Evolutionary conservation across 2,888 invertebrate species (phyloP).

Genomic region (Cephonodes hylas): DNA sequence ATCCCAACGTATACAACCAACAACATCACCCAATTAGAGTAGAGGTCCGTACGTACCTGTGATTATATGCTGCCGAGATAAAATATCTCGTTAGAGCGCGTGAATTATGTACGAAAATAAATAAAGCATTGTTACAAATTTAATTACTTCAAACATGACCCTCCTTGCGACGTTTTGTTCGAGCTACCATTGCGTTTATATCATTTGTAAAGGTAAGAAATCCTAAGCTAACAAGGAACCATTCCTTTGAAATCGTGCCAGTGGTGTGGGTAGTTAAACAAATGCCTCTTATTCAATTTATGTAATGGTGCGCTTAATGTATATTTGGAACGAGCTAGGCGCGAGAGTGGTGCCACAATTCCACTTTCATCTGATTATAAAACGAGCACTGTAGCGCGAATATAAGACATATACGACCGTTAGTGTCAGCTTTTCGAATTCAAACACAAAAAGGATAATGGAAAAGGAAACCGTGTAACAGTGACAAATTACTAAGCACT

Average conservation of each 20-base stretch:
- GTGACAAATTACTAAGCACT: constrained; percentile 27
- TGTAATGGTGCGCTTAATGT: neutral
- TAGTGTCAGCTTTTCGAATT: constrained; percentile 4
- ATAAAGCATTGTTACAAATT: constrained; percentile 18
- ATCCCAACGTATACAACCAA: constrained; percentile 17
- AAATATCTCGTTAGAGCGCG: neutral
- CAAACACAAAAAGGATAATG: constrained; percentile 4
- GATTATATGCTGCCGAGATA: neutral
- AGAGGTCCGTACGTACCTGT: constrained; percentile 16
- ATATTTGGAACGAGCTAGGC: neutral
- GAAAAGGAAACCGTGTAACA: constrained; percentile 17
- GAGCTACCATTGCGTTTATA: constrained; percentile 23
- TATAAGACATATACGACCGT: neutral
- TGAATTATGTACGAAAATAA: neutral
- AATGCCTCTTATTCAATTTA: constrained; percentile 15
- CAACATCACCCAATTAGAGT: constrained; percentile 38
- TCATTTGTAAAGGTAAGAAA: constrained; percentile 30
- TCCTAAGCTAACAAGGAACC: constrained; percentile 42
- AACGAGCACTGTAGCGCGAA: neutral
- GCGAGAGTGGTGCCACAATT: neutral
- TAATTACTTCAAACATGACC: constrained; percentile 36
- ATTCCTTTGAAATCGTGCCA: constrained; percentile 13
- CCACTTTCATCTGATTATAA: neutral
- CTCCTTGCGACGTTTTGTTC: constrained; percentile 31
- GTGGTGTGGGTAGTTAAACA: neutral